Evolutionary conservation across 2,113 vertebrate species (phyloP), one percentile per base, ranked within the genome.

Genomic region (Gambusia affinis): DNA sequence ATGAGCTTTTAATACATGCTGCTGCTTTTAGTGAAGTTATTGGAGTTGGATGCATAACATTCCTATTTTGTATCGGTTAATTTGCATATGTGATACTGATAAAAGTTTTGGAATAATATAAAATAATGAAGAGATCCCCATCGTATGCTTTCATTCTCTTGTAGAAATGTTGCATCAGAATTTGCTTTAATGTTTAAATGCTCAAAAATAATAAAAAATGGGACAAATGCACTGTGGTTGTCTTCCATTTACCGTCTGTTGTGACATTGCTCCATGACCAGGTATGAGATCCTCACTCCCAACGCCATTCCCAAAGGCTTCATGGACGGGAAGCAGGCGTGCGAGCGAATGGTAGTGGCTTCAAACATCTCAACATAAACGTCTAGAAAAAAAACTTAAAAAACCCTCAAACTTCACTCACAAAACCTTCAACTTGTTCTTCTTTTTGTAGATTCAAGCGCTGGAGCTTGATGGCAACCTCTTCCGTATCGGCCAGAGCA

Each of bases 311-410:
- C 98, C 27, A 98, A 99, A 81, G 97, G 97, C 27, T 99, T 99
- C 86, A 99, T 99, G 98, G 98, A 99, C 67, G 98, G 98, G 19
- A 99, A 99, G 67, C 98, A 99, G 84, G 98, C 98, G 78, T 99
- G 98, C 82, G 98, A 98, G 81, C 94, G 97, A 12, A 99, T 99
- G 98, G 98, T 98, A 87, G 94, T 92, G 75, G 77, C 57, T 37
- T 37, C 3, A 37, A 37, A 37, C 35, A 57, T 57, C 8, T 47
- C n/a, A 10, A 57, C 10, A 24, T 57, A 54, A 54, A 54, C 10
- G 51, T 67, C 12, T 64, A 24, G 39, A 4, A 1, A 35, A 31
- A 22, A 54, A 63, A 27, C 27, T 27, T 27, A 27, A 8, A 8
- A 33, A 33, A 7, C 8, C 30, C 29, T 29, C 27, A 2, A n/a